Base-by-base conservation (phyloP, 2,888 invertebrate species). In the Euplexia lucipara region DNA sequence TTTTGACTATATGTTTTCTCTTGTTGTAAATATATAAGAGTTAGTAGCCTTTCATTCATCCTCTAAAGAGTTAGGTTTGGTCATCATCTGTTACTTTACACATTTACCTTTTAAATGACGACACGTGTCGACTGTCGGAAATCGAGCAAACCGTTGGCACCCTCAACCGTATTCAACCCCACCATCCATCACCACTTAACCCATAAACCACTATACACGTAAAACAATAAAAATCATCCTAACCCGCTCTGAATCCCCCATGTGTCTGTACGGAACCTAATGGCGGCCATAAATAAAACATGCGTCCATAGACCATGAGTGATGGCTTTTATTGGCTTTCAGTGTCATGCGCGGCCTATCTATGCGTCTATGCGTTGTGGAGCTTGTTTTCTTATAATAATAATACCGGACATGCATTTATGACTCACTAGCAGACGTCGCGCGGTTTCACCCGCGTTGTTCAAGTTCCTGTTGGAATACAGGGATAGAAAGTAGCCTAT, bases 211-310 rank as follows among this genome's bases (percentile, higher is more conserved):
- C 63, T 63, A 70, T 62, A 39, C 66, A 82, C 54, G 60, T 82
- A 73, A 78, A 81, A 79, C 79, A 82, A 81, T 81, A 81, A 83
- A 81, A 75, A 62, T 72, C 81, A 74, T 70, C 51, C 60, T 49
- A 60, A 42, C 57, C 61, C 78, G 53, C 45, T 53, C 41, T 30
- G 75, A 75, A 67, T 65, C 60, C 58, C 37, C 66, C 61, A 72
- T 82, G 81, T 75, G 79, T 82, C 78, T 75, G 78, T 54, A 68
- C 64, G 72, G 76, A 53, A 74, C 73, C 72, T 82, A 83, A 84
- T 81, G 82, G 80, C 49, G 60, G 54, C 82, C 60, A 87, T 87
- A 87, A 87, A 87, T 87, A 87, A 86, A 84, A 86, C 86, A 75
- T 69, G 66, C 69, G 65, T 58, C 79, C 67, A 77, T 78, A 77